Conservation (phyloP, 2,797 vertebrate genomes). For the Platyrinchus mystaceus region DNA sequence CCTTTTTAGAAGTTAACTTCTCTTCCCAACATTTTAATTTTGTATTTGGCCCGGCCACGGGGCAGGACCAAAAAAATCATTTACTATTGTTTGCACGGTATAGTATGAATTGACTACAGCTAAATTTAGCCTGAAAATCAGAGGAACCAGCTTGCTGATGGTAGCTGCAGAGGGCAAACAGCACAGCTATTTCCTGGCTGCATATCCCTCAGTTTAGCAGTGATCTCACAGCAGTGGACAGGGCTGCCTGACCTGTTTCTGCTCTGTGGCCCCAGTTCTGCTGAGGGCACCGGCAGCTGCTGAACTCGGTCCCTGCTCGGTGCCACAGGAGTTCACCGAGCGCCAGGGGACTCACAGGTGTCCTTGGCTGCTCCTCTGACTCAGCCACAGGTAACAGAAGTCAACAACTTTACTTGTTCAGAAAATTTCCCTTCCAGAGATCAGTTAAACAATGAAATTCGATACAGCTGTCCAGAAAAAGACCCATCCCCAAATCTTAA, state of each 20-base stretch:
- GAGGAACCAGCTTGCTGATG: background rate
- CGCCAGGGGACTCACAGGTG: background rate
- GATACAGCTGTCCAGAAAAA: background rate
- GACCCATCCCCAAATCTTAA: background rate
- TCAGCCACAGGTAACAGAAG: accelerated
- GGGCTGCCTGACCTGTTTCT: background rate
- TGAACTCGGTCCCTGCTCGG: background rate
- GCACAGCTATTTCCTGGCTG: background rate
- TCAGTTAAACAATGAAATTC: background rate
- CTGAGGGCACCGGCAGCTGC: background rate
- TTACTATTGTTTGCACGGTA: background rate
- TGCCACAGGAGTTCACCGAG: background rate
- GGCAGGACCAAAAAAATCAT: background rate
- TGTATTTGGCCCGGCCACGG: background rate
- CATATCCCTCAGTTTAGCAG: background rate
- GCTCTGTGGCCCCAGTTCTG: background rate
- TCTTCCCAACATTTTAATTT: background rate
- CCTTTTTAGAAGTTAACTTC: background rate
- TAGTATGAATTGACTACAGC: background rate
- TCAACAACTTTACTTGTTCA: background rate
- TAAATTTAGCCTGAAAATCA: background rate
- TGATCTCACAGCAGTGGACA: background rate
- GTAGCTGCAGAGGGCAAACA: background rate
- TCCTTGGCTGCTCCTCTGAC: background rate
- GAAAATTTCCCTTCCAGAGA: background rate